Base-by-base conservation (phyloP, 30 jellyfish, hydroid and myxozoan genomes). In the Nemopilema nomurai region DNA sequence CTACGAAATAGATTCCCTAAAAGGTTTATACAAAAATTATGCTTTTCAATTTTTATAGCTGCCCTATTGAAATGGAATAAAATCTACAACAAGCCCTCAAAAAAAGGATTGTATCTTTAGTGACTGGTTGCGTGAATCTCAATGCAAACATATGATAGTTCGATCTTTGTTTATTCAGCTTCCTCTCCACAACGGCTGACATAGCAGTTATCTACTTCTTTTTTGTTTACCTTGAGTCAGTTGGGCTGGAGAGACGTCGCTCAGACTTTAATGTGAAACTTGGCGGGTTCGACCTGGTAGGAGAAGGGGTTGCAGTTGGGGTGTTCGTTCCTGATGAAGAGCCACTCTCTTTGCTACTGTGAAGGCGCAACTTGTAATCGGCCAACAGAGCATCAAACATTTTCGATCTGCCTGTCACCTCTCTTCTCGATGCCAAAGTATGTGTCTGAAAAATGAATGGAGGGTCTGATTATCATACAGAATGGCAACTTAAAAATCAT, bases 321-420 rank as follows among this genome's bases (percentile, higher is more conserved):
- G 92, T 84, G 53, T 67, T 72, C 8, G 87, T 69, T 8, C 87
- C 87, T 9, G 92, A 75, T 4, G 92, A 57, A 9, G 92, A 74
- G 21, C 92, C 92, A 73, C 87, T 49, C 68, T 84, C 92, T 62
- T 84, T 84, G 82, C 13, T 75, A 72, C 68, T 84, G 21, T 84
- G 87, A 27, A 84, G 82, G 63, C 95, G 88, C 8, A 94, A 49
- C 49, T 88, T 80, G 80, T 92, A 96, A 33, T 92, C 98, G 1
- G 98, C 93, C 71, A 92, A 89, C 95, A 92, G 86, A 29, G 80
- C 91, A 67, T 92, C 98, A 71, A 92, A 92, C n/a, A 87, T 74
- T 72, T 86, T 92, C n/a, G 96, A 84, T 57, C 98, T 49, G 20
- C 98, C 96, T 9, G 97, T 32, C 23, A 92, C 98, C 32, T 78